Evolutionary conservation across 2,113 vertebrate species (phyloP).

Genomic region (Eolophus roseicapilla): DNA sequence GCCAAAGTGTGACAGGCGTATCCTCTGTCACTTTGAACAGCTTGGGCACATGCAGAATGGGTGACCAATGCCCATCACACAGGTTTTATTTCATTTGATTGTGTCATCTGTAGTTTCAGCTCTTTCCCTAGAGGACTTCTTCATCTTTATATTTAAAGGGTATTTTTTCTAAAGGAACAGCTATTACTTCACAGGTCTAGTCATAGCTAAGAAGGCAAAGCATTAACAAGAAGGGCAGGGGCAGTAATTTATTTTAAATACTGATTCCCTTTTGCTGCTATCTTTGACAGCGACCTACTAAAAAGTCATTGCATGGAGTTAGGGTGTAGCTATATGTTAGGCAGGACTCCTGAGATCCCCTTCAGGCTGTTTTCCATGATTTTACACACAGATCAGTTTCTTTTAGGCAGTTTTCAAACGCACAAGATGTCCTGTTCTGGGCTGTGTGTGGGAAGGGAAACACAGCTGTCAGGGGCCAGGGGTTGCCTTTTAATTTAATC

Average conservation of each 20-base stretch:
- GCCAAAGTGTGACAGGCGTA: not conserved
- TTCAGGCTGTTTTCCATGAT: not conserved
- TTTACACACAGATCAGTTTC: not conserved
- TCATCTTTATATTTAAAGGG: not conserved
- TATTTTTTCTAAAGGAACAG: not conserved
- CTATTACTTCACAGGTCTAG: not conserved
- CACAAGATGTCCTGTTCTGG: not conserved
- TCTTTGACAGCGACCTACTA: not conserved
- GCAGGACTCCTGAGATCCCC: not conserved
- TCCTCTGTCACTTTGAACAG: constrained; percentile 7
- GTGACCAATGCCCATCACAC: constrained; percentile 4
- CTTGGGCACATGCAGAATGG: not conserved
- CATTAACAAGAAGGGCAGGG: not conserved
- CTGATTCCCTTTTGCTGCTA: not conserved
- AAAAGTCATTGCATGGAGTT: not conserved
- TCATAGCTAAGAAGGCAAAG: not conserved
- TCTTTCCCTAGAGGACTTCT: not conserved
- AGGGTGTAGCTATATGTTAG: not conserved
- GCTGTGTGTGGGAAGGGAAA: not conserved
- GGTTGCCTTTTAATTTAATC: constrained; percentile 45
- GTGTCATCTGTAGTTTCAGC: not conserved
- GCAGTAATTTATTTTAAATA: not conserved
- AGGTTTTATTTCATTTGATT: not conserved
- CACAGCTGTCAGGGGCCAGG: constrained; percentile 27
- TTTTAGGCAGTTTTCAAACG: not conserved